Conservation (phyloP, 2,113 vertebrate species). For the Perca fluviatilis region DNA sequence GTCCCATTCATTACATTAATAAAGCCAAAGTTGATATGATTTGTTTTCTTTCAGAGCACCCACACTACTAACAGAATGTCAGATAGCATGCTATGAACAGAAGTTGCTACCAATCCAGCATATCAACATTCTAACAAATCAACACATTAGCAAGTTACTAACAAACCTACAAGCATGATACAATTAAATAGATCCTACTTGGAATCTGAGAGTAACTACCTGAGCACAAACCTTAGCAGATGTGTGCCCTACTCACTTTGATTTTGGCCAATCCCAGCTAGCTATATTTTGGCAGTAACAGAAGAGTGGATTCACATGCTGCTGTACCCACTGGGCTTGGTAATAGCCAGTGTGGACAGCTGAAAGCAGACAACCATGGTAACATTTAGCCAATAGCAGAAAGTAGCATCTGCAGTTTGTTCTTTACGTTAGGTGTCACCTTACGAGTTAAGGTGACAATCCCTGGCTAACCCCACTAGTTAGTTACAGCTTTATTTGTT, state of each 20-base stretch:
- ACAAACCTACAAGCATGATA: constrained; percentile 65
- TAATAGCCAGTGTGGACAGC: neutral
- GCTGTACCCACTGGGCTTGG: neutral
- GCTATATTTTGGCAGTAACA: neutral
- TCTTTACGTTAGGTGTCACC: neutral
- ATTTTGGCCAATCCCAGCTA: neutral
- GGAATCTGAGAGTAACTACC: neutral
- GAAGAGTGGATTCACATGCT: neutral
- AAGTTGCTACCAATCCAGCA: constrained; percentile 25
- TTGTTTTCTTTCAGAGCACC: constrained; percentile 43
- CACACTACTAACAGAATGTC: constrained; percentile 64
- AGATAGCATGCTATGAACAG: constrained; percentile 64
- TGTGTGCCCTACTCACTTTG: neutral
- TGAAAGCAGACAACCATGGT: constrained; percentile 7
- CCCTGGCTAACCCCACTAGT: neutral
- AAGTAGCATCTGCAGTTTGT: constrained; percentile 7
- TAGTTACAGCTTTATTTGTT: constrained; percentile 9
- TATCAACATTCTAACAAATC: constrained; percentile 62
- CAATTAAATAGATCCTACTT: neutral
- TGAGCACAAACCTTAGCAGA: neutral
- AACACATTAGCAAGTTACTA: constrained; percentile 62
- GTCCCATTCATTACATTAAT: constrained; percentile 12
- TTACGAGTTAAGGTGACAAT: neutral
- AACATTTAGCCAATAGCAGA: neutral
- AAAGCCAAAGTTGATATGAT: neutral